Base-by-base conservation (phyloP, 2,888 invertebrate genomes). In the Criorhina ranunculi region DNA sequence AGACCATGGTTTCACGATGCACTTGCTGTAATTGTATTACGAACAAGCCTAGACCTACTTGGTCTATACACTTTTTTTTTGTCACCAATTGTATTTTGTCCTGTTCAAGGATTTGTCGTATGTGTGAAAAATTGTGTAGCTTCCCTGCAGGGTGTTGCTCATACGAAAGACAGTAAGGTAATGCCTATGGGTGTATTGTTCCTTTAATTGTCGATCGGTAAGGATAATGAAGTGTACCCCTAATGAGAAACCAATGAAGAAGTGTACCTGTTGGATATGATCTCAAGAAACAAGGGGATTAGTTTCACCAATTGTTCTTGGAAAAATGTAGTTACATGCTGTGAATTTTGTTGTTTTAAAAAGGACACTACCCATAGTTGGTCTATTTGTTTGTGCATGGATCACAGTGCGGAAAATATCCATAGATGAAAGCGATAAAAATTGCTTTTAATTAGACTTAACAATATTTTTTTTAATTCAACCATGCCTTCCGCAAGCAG, bases 11-110 rank as follows among this genome's bases (percentile, higher is more conserved):
- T n/a, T n/a, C n/a, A n/a, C n/a, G 46, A 76, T 85, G 75, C 85
- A 85, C 75, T 85, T 85, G 80, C 85, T 67, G 80, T 76, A 85
- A 75, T 69, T 67, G 60, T 11, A 29, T 40, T 51, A 55, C 8
- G 46, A 64, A 51, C 24, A 49, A 55, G 35, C n/a, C n/a, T 29
- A 12, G 3, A 11, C 1, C 0, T 40, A 59, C 37, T 33, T 57
- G 46, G 11, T 59, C 44, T 12, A 4, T 69, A 57, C 62, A 53
- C 33, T 64, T 15, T 44, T 51, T 60, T 37, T 8, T 44, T 44
- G 42, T 4, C 53, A 12, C 9, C 55, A 46, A 75, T 67, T 46
- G 31, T 55, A 2, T 11, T n/a, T 31, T 29, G 5, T 37, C 12
- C 33, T 59, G 17, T 17, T 19, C 51, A 64, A 59, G 66, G 57